phyloP scores from a whole-genome alignment of 2,797 vertebrate species.

The Acomys russatus region DNA sequence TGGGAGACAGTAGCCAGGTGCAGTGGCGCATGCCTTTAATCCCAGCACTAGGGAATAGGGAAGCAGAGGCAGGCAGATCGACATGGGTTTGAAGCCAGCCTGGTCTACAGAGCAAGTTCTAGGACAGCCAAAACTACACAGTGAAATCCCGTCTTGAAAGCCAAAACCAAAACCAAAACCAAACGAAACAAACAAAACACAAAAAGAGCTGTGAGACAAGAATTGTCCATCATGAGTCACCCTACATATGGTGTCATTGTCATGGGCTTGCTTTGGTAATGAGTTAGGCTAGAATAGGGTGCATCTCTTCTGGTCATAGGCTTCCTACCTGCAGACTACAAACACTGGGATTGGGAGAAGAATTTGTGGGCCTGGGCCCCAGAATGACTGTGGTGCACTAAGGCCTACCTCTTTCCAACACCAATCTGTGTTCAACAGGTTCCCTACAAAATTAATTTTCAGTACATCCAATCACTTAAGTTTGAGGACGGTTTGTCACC shows the following conservation, averaged over 20 bases:
- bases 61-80: not conserved
- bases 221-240: not conserved
- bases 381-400: accelerated
- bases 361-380: not conserved
- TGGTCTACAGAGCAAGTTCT: not conserved
- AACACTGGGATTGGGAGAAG: not conserved
- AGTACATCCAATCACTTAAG: not conserved
- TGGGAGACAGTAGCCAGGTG: not conserved
- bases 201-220: not conserved
- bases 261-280: not conserved
- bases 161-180: not conserved
- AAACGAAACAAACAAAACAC: no score
- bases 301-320: not conserved
- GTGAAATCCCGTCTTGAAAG: no score
- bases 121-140: not conserved
- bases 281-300: not conserved
- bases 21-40: not conserved
- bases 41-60: not conserved
- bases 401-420: not conserved
- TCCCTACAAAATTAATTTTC: not conserved
- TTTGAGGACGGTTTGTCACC: not conserved
- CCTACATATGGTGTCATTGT: not conserved
- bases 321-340: not conserved
- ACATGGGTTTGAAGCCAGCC: not conserved
- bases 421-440: not conserved